phyloP scores from a whole-genome alignment of 2,797 vertebrate species.

The Sebastes minor region DNA sequence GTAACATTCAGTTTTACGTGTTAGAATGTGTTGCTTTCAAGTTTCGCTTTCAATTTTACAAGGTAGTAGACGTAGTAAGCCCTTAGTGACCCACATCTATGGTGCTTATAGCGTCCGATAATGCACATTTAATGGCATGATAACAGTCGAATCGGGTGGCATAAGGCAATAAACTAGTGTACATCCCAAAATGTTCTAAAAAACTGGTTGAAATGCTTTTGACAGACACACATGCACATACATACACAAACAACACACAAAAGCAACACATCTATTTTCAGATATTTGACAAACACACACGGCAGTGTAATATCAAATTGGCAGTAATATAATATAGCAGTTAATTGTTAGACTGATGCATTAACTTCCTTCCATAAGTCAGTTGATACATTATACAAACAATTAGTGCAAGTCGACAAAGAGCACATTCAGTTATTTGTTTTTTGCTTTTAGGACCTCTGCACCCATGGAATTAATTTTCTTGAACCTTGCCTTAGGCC shows the following conservation, averaged over 20 bases:
- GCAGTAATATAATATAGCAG: not conserved
- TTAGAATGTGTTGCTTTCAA: too few species aligned
- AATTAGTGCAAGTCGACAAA: slow-evolving; percentile 4
- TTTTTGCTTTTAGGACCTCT: not conserved
- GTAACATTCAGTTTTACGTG: too few species aligned
- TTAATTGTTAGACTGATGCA: not conserved
- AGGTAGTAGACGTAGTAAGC: too few species aligned
- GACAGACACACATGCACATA: not conserved
- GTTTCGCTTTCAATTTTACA: too few species aligned
- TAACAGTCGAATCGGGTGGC: too few species aligned
- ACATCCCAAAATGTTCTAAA: too few species aligned
- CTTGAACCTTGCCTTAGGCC: not conserved
- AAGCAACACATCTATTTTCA: not conserved
- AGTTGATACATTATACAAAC: not conserved
- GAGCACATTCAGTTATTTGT: not conserved
- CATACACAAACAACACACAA: not conserved
- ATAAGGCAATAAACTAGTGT: not conserved
- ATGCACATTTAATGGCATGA: too few species aligned
- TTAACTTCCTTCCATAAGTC: not conserved
- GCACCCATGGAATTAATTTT: not conserved
- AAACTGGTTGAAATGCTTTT: too few species aligned
- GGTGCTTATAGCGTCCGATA: too few species aligned
- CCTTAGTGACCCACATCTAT: too few species aligned
- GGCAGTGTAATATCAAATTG: not conserved
- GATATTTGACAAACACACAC: not conserved